Base-by-base conservation (phyloP, 2,113 vertebrate species). In the Pleuronectes platessa region DNA sequence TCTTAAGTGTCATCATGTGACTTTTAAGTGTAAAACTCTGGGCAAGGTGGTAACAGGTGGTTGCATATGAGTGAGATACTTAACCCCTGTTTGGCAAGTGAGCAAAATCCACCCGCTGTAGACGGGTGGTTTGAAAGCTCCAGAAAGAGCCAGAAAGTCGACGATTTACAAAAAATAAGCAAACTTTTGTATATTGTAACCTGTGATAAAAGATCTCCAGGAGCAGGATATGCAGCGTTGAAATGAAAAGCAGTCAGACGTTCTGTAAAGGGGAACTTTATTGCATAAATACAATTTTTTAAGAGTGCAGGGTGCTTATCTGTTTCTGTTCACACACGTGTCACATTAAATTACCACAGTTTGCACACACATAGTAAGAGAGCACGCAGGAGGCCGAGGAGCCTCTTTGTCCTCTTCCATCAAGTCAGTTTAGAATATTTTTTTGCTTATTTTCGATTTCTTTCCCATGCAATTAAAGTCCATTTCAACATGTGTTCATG, bases 231-330 rank as follows among this genome's bases (percentile, higher is more conserved):
- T 64, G 68, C 64, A 71, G 24, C 20, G 20, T 55, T 21, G 35
- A 27, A 35, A 78, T 13, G 13, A 81, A 26, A 81, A 69, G 45
- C 31, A 56, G 26, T 24, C 49, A 69, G 68, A 60, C 2, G 1
- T 78, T 87, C 62, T 90, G 84, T 83, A 88, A 86, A 91, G 85
- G 58, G 56, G 56, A 86, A 55, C 58, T 92, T 93, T 93, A 93
- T 92, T 92, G 79, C 74, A 87, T 65, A 88, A 87, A 86, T 90
- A 89, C 78, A 83, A 73, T 21, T 54, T 84, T 84, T 63, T 76
- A 79, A 90, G 82, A 89, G 84, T 89, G 88, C 86, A 81, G 55
- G 62, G 74, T 81, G 84, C 71, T 71, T 66, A 11, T 84, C 49
- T 80, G 40, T 68, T 71, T 70, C 61, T 79, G 58, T 77, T 79